Evolutionary conservation across 2,888 invertebrate genomes (phyloP), one percentile per base, ranked within the genome.

Genomic region (Sarcophaga caerulescens): DNA sequence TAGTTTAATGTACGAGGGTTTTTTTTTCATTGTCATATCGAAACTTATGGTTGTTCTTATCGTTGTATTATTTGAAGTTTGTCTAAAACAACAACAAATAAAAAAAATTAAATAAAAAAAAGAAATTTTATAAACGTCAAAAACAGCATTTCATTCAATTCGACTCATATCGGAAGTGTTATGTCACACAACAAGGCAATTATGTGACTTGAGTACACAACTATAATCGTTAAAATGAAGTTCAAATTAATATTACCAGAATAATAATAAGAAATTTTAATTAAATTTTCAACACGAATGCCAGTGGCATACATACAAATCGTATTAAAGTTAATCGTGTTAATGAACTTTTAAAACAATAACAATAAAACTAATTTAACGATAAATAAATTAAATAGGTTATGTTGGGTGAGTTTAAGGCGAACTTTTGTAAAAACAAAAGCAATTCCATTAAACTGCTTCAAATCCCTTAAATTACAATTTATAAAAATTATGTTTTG

Each of bases 181-280:
- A 59, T 83, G 83, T 85, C 80, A 79, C 73, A 79, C 76, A 71
- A 78, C 85, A 81, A 81, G 81, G 74, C 69, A 83, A 68, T 68
- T 57, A 52, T 78, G 73, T 78, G 83, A 44, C 45, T 78, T 44
- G 83, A 78, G 78, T 83, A 57, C n/a, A 8, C 25, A 74, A 75
- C 23, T 44, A 68, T 23, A 21, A 6, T 23, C 76, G 19, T 47
- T 68, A 44, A 68, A 47, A 68, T 44, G 14, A 63, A 76, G 19
- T 47, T 68, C 68, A 68, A 68, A 68, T 44, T 19, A 68, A 14
- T 25, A 35, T 68, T 21, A 45, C 4, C 17, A 19, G n/a, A 44
- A 66, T 25, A 25, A 65, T 19, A 45, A 66, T 19, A n/a, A 68
- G 19, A 68, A 19, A 45, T 52, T 70, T 70, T 57, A 57, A 57